These are phyloP conservation scores for Chunga burmeisteri DNA, from an alignment of 2,113 vertebrate species.

Conservation along the genomic window DNA sequence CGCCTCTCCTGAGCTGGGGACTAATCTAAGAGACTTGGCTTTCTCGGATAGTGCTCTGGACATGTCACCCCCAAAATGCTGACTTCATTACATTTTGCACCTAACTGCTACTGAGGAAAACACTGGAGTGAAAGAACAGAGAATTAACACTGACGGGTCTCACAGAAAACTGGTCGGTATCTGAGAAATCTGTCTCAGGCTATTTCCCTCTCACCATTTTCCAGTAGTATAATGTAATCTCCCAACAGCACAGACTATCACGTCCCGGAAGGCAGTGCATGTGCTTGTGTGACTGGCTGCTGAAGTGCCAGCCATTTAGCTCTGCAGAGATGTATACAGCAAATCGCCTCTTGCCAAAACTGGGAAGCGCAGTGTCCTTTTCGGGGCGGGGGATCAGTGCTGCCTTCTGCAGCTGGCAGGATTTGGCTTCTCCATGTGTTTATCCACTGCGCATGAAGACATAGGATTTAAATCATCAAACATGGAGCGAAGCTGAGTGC, in stretches of 20 bases:
- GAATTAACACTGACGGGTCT: not conserved
- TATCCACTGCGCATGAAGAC: not conserved
- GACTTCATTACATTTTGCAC: not conserved
- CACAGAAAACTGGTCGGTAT: not conserved
- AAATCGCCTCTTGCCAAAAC: not conserved
- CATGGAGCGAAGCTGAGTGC: not conserved
- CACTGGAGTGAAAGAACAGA: not conserved
- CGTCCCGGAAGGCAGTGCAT: not conserved
- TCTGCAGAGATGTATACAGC: not conserved
- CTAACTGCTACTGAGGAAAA: not conserved
- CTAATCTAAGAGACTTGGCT: not conserved
- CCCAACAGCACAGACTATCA: not conserved
- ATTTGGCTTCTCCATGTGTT: not conserved
- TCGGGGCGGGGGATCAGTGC: not conserved
- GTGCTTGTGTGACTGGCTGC: not conserved
- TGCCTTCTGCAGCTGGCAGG: not conserved
- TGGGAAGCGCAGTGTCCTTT: not conserved
- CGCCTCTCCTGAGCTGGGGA: not conserved
- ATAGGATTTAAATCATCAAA: not conserved
- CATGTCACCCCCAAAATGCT: not conserved
- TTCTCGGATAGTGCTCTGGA: not conserved
- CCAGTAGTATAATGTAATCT: conserved; percentile 13
- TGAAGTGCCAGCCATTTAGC: not conserved
- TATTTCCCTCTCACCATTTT: conserved; percentile 22
- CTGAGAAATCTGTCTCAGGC: conserved; percentile 28